Evolutionary conservation across 2,888 invertebrate species (phyloP).

Genomic region (Torymus texanus): DNA sequence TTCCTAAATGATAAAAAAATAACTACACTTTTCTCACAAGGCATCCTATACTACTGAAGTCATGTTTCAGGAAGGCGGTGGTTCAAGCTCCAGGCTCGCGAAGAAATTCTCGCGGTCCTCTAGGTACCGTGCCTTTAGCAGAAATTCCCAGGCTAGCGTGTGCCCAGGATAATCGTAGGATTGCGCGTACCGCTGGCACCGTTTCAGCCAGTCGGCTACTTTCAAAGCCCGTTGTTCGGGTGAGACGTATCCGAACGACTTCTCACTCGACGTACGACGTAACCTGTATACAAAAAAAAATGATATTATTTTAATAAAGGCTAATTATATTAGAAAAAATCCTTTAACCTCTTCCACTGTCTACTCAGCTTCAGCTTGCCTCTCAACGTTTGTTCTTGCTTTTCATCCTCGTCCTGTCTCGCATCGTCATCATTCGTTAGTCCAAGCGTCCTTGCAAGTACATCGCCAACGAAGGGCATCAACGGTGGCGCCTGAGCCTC

Average conservation of each 20-base stretch:
- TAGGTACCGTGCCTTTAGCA: conserved; percentile 77
- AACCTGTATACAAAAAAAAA: no score
- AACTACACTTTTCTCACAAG: no score
- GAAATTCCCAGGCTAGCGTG: conserved; percentile 75
- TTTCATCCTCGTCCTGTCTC: no score
- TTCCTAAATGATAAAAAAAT: no score
- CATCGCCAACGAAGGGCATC: conserved; percentile 76
- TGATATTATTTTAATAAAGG: no score
- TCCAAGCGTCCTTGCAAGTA: conserved; percentile 73
- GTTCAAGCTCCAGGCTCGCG: conserved; percentile 73
- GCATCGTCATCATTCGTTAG: not conserved
- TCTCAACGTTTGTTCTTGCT: no score
- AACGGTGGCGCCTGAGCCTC: conserved; percentile 71
- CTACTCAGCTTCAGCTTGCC: no score
- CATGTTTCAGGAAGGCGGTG: conserved; percentile 21
- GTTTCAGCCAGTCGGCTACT: conserved; percentile 70
- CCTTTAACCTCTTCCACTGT: no score
- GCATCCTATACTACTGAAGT: no score
- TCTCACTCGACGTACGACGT: no score
- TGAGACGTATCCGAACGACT: no score
- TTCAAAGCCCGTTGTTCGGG: conserved; percentile 41
- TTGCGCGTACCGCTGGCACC: conserved; percentile 74
- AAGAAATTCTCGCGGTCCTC: conserved; percentile 77
- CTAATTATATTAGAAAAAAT: no score
- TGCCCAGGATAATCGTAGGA: conserved; percentile 74